Conservation (phyloP, 2,888 invertebrate genomes). For the Lithophane semibrunnea region DNA sequence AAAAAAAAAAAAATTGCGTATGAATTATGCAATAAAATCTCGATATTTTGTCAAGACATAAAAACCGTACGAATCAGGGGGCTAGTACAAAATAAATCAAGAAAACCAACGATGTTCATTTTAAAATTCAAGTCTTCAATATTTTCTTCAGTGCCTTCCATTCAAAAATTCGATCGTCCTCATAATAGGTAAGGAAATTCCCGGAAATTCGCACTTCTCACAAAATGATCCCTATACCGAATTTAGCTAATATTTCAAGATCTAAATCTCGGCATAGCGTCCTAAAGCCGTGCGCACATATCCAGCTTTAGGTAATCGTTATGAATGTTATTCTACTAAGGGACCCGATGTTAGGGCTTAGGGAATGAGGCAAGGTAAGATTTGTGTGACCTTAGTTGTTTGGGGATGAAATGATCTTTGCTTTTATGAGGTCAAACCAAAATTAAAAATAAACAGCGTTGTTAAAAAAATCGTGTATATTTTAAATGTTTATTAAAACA, state of each 20-base stretch:
- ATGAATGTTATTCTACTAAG: constrained; percentile 63
- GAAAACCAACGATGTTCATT: not conserved
- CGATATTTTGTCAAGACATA: too few relatives aligned
- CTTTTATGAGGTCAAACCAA: not conserved
- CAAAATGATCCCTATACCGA: constrained; percentile 49
- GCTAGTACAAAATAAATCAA: not conserved
- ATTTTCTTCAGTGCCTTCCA: not conserved
- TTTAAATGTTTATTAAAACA: not conserved
- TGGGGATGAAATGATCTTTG: constrained; percentile 1
- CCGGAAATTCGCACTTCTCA: constrained; percentile 58
- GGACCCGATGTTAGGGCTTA: constrained; percentile 59
- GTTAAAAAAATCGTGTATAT: too few relatives aligned
- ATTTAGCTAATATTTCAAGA: constrained; percentile 67
- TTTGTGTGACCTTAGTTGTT: constrained; percentile 36
- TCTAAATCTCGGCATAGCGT: constrained; percentile 62
- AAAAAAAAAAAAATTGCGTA: too few relatives aligned
- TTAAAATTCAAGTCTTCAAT: not conserved
- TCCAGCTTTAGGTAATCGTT: constrained; percentile 65
- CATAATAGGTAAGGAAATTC: constrained; percentile 56
- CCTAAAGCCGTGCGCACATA: constrained; percentile 61
- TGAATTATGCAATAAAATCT: too few relatives aligned
- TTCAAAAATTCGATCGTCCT: not conserved
- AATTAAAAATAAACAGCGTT: not conserved
- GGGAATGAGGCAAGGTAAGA: constrained; percentile 52
- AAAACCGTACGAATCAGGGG: too few relatives aligned